Conservation (phyloP, 2,888 invertebrate genomes). For the Ophonus ardosiacus region DNA sequence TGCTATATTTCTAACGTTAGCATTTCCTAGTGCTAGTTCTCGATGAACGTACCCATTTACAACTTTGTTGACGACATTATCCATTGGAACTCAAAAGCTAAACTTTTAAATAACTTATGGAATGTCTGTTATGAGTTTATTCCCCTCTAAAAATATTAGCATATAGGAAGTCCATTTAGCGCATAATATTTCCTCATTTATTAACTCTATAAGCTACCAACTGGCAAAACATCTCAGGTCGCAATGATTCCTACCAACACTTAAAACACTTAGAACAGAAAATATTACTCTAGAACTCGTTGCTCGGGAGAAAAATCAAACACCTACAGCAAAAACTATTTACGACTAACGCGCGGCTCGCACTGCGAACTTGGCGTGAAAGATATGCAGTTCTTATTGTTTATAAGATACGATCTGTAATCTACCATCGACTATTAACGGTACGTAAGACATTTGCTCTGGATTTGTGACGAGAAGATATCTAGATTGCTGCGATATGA, state of each 20-base stretch:
- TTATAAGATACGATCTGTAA: background rate
- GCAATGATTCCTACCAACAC: background rate
- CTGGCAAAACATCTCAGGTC: background rate
- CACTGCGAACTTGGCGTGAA: slow-evolving; percentile 14
- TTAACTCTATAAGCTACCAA: background rate
- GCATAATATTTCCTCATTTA: background rate
- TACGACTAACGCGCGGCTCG: slow-evolving; percentile 45
- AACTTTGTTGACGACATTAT: no score
- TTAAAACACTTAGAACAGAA: background rate
- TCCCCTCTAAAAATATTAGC: background rate
- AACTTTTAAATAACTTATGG: no score
- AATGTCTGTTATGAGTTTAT: background rate
- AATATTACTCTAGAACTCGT: slow-evolving; percentile 14
- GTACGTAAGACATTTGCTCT: slow-evolving; percentile 47
- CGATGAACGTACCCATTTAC: no score
- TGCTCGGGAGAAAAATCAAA: slow-evolving; percentile 43
- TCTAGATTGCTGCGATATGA: background rate
- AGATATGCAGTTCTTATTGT: slow-evolving; percentile 6
- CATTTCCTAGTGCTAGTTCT: no score
- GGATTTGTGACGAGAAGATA: slow-evolving; percentile 29
- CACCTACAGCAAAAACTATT: slow-evolving; percentile 62
- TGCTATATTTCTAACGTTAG: no score
- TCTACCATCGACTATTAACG: slow-evolving; percentile 26
- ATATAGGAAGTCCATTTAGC: background rate
- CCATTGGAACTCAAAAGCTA: no score